Base-by-base conservation (phyloP, 2,797 vertebrate genomes). In the Serranus cabrilla region DNA sequence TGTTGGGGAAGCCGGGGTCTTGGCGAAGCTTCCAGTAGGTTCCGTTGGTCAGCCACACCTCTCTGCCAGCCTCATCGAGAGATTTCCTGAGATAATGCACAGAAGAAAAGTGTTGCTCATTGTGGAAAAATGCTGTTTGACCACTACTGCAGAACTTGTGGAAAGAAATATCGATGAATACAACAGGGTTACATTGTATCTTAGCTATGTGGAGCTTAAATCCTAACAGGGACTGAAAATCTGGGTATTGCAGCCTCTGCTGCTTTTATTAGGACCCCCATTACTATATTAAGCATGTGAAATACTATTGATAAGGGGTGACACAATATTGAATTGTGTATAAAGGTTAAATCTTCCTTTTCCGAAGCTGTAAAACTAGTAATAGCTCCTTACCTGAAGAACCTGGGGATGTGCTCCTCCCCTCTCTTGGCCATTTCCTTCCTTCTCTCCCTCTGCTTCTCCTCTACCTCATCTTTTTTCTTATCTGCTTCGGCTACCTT, bases 1-100 rank as follows among this genome's bases (percentile, higher is more conserved):
- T 94, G 56, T 93, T 92, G 47, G 94, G 76, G 0, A 97, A 98
- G 67, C 96, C 97, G 0, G 97, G 97, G 4, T 96, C 93, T 1
- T 95, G 88, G 43, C 97, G 95, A 71, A 96, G 81, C 73, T 94
- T 94, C 97, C 97, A 98, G 92, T 99, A 99, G 0, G 92, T 96
- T 39, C 92, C 91, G 46, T 96, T 97, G 66, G 85, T 95, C 17
- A 96, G 82, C 97, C 97, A 99, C 2, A 94, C 95, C 79, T 98
- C 97, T 52, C 90, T 93, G 37, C 96, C 96, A 0, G 75, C 93
- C 46, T 94, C 78, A 13, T 98, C 96, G 0, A 85, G 34, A 7
- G 91, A 69, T 88, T 94, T 95, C 76, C 97, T 98, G 91, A 23
- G 6, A 50, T 34, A 5, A 64, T 0, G 54, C 42, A 50, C 7